Base-by-base conservation (phyloP, 2,113 vertebrate genomes). In the Prinia subflava region DNA sequence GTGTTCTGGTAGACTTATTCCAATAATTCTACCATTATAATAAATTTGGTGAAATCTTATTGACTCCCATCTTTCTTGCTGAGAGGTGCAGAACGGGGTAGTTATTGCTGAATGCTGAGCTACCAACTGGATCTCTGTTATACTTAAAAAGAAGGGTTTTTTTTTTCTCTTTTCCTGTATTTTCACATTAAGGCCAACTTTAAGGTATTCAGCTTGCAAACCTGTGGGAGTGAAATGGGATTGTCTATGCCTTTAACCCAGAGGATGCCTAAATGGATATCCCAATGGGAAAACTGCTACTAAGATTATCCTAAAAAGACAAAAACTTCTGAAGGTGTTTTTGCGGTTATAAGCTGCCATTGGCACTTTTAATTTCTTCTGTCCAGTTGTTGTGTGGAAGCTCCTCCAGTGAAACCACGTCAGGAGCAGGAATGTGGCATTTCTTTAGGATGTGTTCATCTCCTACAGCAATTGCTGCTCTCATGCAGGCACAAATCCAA, bases 1-100 rank as follows among this genome's bases (percentile, higher is more conserved):
- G 74, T 82, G 82, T 91, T 83, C 86, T 92, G n/a, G 25, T 76
- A 68, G 62, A 47, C 53, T 85, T 92, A 70, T 67, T 95, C 79
- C n/a, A 50, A 64, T 91, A 96, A 94, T 86, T 87, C 27, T 55
- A 68, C 39, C 42, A 89, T 92, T 87, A 91, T 33, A 89, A 87
- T 56, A 83, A 88, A 83, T 88, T 86, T 70, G 63, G 87, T 80
- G 42, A 91, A 85, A 74, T 77, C 33, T 21, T 42, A 19, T 56
- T 91, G 15, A 73, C 24, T 44, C 22, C 35, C 27, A 44, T 46
- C 17, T 35, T 56, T 83, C 85, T 69, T 63, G 74, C 81, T 80
- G 89, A 83, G 94, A 69, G 67, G 35, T 65, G 42, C 37, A 73
- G 75, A 71, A 74, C 47, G 59, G 41, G 65, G 65, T 83, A 31